Conservation (phyloP, 2,888 invertebrate genomes). For the Hydrotaea diabolus region DNA sequence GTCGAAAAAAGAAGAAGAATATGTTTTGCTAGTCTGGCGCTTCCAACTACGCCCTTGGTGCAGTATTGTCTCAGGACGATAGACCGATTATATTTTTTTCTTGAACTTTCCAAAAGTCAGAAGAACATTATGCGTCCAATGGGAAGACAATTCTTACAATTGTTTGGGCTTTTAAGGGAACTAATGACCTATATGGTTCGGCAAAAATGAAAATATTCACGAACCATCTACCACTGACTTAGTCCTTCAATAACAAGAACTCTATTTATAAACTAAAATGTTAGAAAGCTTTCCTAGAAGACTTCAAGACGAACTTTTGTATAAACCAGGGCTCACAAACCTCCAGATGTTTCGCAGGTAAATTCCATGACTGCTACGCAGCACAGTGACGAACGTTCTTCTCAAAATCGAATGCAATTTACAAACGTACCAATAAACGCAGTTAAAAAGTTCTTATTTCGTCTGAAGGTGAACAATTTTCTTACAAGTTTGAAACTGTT, state of each 20-base stretch:
- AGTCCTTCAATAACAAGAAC: constrained; percentile 19
- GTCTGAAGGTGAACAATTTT: neutral
- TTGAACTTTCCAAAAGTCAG: no score
- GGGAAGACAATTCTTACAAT: constrained; percentile 3
- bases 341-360: neutral
- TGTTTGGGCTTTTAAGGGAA: constrained; percentile 16
- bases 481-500: neutral
- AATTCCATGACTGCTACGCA: neutral
- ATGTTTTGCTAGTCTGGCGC: constrained; percentile 33
- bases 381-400: constrained; percentile 13
- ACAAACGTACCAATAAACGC: neutral
- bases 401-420: neutral
- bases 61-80: no score
- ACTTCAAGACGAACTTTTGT: constrained; percentile 38
- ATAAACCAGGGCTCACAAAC: neutral
- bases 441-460: neutral
- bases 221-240: constrained; percentile 26
- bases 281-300: constrained; percentile 28
- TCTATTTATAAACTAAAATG: constrained; percentile 10
- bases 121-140: neutral
- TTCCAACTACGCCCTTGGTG: constrained; percentile 41
- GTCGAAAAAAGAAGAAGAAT: constrained; percentile 24
- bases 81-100: no score
- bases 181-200: constrained; percentile 11
- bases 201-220: constrained; percentile 15